Base-by-base conservation (phyloP, 2,888 invertebrate species). In the Muscina levida region DNA sequence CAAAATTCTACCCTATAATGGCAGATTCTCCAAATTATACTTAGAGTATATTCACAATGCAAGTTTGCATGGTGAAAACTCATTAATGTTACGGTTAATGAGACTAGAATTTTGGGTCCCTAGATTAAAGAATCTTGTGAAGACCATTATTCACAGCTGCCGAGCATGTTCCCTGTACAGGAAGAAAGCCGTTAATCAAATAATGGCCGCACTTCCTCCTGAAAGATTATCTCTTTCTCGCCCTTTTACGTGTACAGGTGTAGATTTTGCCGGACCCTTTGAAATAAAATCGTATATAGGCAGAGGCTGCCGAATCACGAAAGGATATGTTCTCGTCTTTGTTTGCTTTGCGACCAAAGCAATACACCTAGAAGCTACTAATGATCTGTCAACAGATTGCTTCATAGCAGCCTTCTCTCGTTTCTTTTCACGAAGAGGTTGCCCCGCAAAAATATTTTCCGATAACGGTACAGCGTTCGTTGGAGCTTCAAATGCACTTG, bases 231-330 rank as follows among this genome's bases (percentile, higher is more conserved):
- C 37, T 6, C 26, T 82, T 8, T 53, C 67, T 1, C 57, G 73
- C 5, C 72, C 82, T 4, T 83, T 83, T 62, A 48, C 72, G 5
- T 42, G 67, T n/a, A 72, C 72, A 8, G 79, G 79, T 6, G 1
- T 80, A 0, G 82, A 83, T 31, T 83, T 83, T 37, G 80, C 78
- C 3, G 74, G 82, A 5, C 82, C 80, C 2, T 82, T 82, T 37
- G 77, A 76, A 1, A 75, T 79, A 1, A 83, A 79, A 51, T 77
- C 53, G 10, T 82, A 68, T 48, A 44, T 66, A 1, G 82, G 74
- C 3, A 39, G 79, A 39, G 57, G 51, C 0, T 82, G 79, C 46
- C 70, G 72, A 1, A 71, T 79, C 5, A 79, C 79, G 0, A 77
- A 79, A 56, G 75, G 79, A 1, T 83, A 82, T 42, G 81, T 79